These are phyloP conservation scores for Stratiomys singularior DNA, from an alignment of 2,888 invertebrate species.

Conservation along the genomic window DNA sequence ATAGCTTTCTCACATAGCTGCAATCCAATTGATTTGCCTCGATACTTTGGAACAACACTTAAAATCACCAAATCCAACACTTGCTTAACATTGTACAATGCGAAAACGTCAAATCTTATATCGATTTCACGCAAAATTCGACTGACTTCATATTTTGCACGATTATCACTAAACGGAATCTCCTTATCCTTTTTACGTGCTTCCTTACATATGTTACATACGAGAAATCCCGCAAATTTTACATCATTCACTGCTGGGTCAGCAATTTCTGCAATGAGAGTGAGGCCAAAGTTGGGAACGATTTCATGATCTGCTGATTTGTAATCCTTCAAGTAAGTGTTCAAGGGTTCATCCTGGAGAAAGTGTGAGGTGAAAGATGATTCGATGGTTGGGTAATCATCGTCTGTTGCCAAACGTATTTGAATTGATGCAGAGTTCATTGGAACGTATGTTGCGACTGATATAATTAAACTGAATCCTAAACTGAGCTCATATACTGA, in stretches of 20 bases:
- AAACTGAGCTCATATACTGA: too few relatives aligned
- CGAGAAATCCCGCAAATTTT: constrained; percentile 33
- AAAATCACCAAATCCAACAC: not conserved
- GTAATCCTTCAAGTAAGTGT: constrained; percentile 1
- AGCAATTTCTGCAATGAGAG: constrained; percentile 2
- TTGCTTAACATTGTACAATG: not conserved
- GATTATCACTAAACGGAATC: not conserved
- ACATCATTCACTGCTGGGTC: not conserved
- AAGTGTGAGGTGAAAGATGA: constrained; percentile 2
- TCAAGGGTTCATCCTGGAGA: constrained; percentile 19
- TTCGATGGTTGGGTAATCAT: constrained; percentile 5
- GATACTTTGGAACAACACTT: constrained; percentile 23
- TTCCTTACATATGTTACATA: not conserved
- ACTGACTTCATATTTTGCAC: not conserved
- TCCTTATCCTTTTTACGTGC: not conserved
- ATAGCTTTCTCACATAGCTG: not conserved
- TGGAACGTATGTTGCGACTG: too few relatives aligned
- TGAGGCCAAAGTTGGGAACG: constrained; percentile 14
- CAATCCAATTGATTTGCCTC: constrained; percentile 14
- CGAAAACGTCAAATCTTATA: not conserved
- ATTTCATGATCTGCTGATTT: not conserved
- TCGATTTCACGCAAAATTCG: not conserved
- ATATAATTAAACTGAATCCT: too few relatives aligned
- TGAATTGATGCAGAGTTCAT: not conserved
- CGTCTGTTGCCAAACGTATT: constrained; percentile 9